A percentile compares a stretch with the other conserved stretches of the same genome.
Evolutionary conservation across 2,888 invertebrate genomes (phyloP).

Genomic region (Podabrus alpinus): DNA sequence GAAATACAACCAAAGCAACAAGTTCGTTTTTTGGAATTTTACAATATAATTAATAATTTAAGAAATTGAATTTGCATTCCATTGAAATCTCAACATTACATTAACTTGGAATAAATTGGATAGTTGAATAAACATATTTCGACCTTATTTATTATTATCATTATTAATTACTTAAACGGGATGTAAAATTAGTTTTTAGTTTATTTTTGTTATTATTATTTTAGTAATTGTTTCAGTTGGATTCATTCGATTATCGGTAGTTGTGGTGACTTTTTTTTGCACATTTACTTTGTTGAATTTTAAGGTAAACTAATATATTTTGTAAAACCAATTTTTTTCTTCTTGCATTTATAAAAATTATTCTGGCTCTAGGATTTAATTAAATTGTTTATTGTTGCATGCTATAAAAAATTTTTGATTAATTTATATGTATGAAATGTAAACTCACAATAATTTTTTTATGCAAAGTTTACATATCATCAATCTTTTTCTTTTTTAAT

Average conservation of each 20-base stretch:
- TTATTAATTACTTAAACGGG: neutral
- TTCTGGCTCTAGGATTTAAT: neutral
- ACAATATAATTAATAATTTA: no score
- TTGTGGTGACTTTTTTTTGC: slow-evolving; percentile 49
- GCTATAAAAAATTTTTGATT: neutral
- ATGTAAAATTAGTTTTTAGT: slow-evolving; percentile 11
- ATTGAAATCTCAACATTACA: neutral
- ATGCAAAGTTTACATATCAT: neutral
- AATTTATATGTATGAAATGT: neutral
- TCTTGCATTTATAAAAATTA: neutral
- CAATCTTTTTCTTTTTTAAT: neutral
- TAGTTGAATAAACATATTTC: neutral
- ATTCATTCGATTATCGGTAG: slow-evolving; percentile 51
- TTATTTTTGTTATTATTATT: slow-evolving; percentile 36
- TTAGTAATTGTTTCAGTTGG: slow-evolving; percentile 51
- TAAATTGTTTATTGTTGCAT: neutral
- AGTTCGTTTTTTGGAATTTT: no score
- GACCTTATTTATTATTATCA: neutral
- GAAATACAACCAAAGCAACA: no score
- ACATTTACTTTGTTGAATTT: slow-evolving; percentile 44
- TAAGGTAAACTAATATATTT: slow-evolving; percentile 41
- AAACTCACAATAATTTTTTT: neutral
- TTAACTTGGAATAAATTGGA: neutral
- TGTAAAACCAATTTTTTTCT: neutral
- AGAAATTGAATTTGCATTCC: no score